Conservation (phyloP, 2,888 invertebrate genomes). For the Meta bourneti region DNA sequence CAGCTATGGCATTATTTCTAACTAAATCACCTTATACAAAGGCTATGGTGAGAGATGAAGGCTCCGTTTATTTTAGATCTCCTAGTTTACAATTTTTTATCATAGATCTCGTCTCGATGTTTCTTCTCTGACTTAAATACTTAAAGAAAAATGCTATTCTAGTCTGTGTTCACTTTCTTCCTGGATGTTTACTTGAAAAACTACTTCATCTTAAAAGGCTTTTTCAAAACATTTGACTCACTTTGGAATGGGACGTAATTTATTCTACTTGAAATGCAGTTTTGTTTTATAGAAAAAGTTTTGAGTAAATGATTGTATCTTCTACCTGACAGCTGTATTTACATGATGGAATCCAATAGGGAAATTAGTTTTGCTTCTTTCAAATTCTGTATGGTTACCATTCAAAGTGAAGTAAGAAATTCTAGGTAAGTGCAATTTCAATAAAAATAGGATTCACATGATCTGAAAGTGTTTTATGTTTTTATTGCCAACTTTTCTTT, state of each 20-base stretch:
- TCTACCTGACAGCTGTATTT: not conserved
- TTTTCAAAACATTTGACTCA: conserved; percentile 23
- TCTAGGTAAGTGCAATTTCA: too few species aligned
- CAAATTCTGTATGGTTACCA: not conserved
- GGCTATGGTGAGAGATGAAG: conserved; percentile 15
- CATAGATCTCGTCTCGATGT: not conserved
- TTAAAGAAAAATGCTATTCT: conserved; percentile 6
- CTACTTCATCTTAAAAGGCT: conserved; percentile 22
- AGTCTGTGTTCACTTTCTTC: conserved; percentile 25
- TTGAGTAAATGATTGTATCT: conserved; percentile 36
- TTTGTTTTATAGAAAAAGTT: conserved; percentile 15
- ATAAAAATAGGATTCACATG: too few species aligned
- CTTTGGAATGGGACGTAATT: not conserved
- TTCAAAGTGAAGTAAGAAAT: too few species aligned
- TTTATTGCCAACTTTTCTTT: too few species aligned
- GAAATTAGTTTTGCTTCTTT: conserved; percentile 26
- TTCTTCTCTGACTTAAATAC: conserved; percentile 15
- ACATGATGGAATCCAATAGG: not conserved
- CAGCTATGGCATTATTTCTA: conserved; percentile 54
- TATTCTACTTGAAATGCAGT: not conserved
- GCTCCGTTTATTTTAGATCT: conserved; percentile 5
- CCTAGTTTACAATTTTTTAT: conserved; percentile 34
- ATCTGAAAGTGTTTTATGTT: too few species aligned
- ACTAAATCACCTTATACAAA: conserved; percentile 54
- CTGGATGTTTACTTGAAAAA: conserved; percentile 26